Conservation (phyloP, 2,888 invertebrate genomes). For the Leucoma salicis region DNA sequence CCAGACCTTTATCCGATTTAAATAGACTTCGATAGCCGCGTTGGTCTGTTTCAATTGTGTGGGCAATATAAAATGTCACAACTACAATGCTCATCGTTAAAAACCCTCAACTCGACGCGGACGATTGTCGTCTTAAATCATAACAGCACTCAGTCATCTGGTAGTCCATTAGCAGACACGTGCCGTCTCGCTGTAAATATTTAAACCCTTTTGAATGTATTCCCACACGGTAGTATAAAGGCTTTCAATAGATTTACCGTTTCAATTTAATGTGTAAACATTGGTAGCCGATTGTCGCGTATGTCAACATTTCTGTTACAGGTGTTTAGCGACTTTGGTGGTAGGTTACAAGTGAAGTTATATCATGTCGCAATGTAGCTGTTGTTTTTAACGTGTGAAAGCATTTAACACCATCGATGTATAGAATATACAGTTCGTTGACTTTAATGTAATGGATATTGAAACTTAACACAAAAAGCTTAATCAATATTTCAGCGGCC, state of each 20-base stretch:
- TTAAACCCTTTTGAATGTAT: slow-evolving; percentile 43
- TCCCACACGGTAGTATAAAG: slow-evolving; percentile 43
- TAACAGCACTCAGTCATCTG: slow-evolving; percentile 58
- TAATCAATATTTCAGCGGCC: slow-evolving; percentile 62
- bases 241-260: slow-evolving; percentile 50
- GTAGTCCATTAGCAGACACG: slow-evolving; percentile 50
- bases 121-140: slow-evolving; percentile 54
- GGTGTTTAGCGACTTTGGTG: slow-evolving; percentile 57
- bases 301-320: slow-evolving; percentile 48
- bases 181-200: slow-evolving; percentile 60
- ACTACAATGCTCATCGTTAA: slow-evolving; percentile 63
- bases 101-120: slow-evolving; percentile 45
- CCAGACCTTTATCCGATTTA: slow-evolving; percentile 42
- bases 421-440: slow-evolving; percentile 38
- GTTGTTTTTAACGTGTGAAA: slow-evolving; percentile 43
- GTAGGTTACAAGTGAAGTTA: slow-evolving; percentile 42
- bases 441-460: slow-evolving; percentile 39
- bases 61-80: slow-evolving; percentile 59
- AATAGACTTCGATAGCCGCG: slow-evolving; percentile 42
- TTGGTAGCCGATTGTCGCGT: slow-evolving; percentile 37
- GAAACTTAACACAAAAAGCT: slow-evolving; percentile 50
- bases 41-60: slow-evolving; percentile 62
- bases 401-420: slow-evolving; percentile 19
- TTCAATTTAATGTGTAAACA: slow-evolving; percentile 57
- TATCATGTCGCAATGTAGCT: slow-evolving; percentile 42